Evolutionary conservation across 2,797 vertebrate genomes (phyloP), one percentile per base, ranked within the genome.

Genomic region (Cirrhinus molitorella): DNA sequence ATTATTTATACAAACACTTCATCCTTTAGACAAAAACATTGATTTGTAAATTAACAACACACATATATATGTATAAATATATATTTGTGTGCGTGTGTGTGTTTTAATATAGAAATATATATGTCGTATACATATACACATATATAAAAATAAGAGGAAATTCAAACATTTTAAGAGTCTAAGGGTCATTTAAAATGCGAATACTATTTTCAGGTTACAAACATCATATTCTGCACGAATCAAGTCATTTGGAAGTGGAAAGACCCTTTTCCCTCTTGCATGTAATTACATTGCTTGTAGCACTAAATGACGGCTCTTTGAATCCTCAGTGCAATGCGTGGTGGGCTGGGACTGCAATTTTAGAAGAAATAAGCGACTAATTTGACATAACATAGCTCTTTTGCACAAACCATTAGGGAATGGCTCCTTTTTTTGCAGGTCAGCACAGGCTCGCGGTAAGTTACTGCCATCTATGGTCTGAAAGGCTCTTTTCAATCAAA

Each of bases 401-500:
- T 83, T 82, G 67, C 79, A 88, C 83, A 74, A 86, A 51, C 71
- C 84, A 84, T 87, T 83, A 85, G 78, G 76, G 80, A 86, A 85
- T 74, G 43, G 79, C 63, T 74, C 59, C 63, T 25, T 83, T 83
- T n/a, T 77, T 85, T 65, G 45, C 17, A 10, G 8, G 76, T 81
- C 85, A 75, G 61, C 21, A 59, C 73, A 85, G 68, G 80, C 68
- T 75, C 19, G 51, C 79, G 83, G 87, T 59, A 85, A 88, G 75
- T 88, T 88, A 85, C 87, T 88, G 87, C 87, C 87, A 83, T 81
- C 87, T 88, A 88, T 85, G 87, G 87, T 80, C 77, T 72, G 45
- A 67, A 83, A 67, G 5, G 47, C 28, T 85, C 51, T 74, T 57
- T 63, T 59, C 63, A 76, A 80, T 68, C 63, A 76, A 59, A 72